A percentile compares a stretch with the other conserved stretches of the same genome.
These are phyloP conservation scores for Thymelicus lineola DNA, from an alignment of 2,888 invertebrate species.

Conservation along the genomic window DNA sequence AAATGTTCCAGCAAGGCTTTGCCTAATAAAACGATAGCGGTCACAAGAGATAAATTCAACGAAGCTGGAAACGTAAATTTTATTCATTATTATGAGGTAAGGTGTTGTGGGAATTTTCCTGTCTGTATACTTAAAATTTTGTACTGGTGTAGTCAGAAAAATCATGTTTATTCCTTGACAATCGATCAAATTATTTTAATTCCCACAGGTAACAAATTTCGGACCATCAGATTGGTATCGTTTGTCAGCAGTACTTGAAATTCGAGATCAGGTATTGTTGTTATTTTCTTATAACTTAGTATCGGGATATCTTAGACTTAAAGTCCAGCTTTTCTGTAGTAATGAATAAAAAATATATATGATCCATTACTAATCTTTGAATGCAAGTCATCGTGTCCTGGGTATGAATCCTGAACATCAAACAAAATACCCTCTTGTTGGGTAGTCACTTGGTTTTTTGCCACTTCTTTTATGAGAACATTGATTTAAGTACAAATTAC, in stretches of 20 bases:
- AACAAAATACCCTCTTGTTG: too few relatives aligned
- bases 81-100: constrained; percentile 70
- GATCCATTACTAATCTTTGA: too few relatives aligned
- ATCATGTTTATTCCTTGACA: too few relatives aligned
- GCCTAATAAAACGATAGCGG: constrained; percentile 63
- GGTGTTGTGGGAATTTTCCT: background rate
- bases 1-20: constrained; percentile 61
- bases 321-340: background rate
- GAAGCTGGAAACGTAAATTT: constrained; percentile 57
- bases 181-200: background rate
- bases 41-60: constrained; percentile 62
- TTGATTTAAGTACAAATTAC: constrained; percentile 14
- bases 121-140: too few relatives aligned
- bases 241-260: constrained; percentile 50
- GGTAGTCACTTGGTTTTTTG: too few relatives aligned
- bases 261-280: constrained; percentile 19
- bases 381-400: too few relatives aligned
- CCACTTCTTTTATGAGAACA: too few relatives aligned
- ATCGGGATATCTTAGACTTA: background rate
- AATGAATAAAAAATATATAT: too few relatives aligned
- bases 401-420: too few relatives aligned
- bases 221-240: constrained; percentile 72
- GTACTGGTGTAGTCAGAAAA: too few relatives aligned
- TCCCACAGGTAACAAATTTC: constrained; percentile 65
- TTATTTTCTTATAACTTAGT: background rate